These are phyloP conservation scores for Sebastes taczanowskii DNA, from an alignment of 2,797 vertebrate species.

Conservation along the genomic window DNA sequence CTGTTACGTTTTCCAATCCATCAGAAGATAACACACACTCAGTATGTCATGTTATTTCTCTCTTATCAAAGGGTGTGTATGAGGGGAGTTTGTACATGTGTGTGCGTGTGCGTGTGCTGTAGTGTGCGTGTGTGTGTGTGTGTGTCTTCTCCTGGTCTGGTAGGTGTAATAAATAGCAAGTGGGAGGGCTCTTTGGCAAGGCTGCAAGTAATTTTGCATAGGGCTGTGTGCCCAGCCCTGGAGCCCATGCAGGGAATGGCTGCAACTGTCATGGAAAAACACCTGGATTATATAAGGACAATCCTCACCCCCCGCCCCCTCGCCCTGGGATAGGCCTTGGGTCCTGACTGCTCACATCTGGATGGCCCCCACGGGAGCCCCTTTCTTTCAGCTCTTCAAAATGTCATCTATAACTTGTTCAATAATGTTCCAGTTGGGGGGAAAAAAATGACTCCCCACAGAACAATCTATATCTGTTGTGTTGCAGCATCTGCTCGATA, in stretches of 20 bases:
- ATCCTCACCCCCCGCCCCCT: constrained; percentile 58
- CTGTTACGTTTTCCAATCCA: background rate
- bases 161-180: constrained; percentile 38
- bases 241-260: constrained; percentile 70
- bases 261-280: constrained; percentile 87
- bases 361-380: background rate
- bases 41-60: background rate
- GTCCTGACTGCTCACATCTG: constrained; percentile 9
- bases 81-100: background rate
- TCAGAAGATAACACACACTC: background rate
- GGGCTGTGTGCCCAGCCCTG: constrained; percentile 79
- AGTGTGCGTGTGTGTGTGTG: background rate
- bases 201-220: constrained; percentile 81
- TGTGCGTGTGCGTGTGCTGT: background rate
- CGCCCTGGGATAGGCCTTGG: background rate
- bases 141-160: background rate
- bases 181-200: constrained; percentile 73
- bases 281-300: constrained; percentile 84
- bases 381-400: background rate
- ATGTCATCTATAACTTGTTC: background rate
- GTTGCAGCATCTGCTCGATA: background rate
- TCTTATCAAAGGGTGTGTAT: background rate
- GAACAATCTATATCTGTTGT: background rate
- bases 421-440: background rate
- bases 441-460: background rate